Base-by-base conservation (phyloP, 2,797 vertebrate genomes). In the Hoplostethus atlanticus region DNA sequence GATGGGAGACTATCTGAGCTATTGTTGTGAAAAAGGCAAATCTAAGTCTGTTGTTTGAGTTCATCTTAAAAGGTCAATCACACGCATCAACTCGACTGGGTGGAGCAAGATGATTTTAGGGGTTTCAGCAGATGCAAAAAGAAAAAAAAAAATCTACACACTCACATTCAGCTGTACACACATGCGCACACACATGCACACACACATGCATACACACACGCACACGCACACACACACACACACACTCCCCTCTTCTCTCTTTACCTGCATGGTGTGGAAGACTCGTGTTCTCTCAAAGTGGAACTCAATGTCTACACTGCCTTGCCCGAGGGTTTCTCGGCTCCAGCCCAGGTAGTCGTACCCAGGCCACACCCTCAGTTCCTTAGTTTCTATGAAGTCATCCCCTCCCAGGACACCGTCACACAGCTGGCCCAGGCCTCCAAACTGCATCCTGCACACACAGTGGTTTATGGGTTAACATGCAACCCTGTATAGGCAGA, bases 301-400 rank as follows among this genome's bases (percentile, higher is more conserved):
- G 64, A 98, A 99, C 85, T 98, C 97, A 16, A 98, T 96, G 82
- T 97, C 95, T 84, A 99, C 87, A 0, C 94, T 96, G 77, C 94
- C 92, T 0, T 85, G 84, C 47, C 95, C 94, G 0, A 96, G 95
- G 1, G 93, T 92, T 10, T 95, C 94, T 0, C 94, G 94, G 64
- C 84, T 95, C 97, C 97, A 99, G 28, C 97, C 97, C 63, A 99
- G 93, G 5, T 98, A 99, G 89, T 99, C 97, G 0, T 98, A 99
- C 9, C 97, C 97, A 0, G 96, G 95, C 97, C 96, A 97, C n/a
- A 98, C 96, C 15, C 94, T 93, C n/a, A 97, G 93, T 91, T 98
- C 97, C 46, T 95, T 96, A 16, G 92, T 96, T 81, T 96, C 77
- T 36, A 89, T 74, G 69, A 99, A 98, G 90, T 99, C 97, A 2